These are phyloP conservation scores for Drosophila nigromelanica DNA, from an alignment of 1,140 invertebrate species.

Conservation along the genomic window DNA sequence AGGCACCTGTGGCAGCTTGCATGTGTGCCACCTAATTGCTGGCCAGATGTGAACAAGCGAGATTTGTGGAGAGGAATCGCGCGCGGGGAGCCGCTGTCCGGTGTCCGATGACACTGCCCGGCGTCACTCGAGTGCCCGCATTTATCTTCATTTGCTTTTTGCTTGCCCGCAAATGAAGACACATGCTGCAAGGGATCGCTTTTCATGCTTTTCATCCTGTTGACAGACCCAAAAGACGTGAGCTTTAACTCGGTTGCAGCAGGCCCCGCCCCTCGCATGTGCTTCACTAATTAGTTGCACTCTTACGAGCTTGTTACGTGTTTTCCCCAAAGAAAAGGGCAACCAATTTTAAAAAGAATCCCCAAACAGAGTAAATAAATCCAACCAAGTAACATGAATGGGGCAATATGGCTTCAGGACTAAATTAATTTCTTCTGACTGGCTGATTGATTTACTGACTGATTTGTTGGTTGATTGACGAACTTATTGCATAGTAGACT, in stretches of 20 bases:
- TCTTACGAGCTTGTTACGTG: neutral
- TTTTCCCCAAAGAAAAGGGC: neutral
- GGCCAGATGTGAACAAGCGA: slow-evolving; percentile 27
- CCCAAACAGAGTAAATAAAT: neutral
- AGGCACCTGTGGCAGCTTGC: slow-evolving; percentile 13
- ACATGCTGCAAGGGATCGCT: slow-evolving; percentile 40
- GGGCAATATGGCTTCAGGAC: neutral
- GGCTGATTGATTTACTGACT: too few species aligned
- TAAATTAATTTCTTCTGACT: neutral
- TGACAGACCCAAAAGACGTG: slow-evolving; percentile 7
- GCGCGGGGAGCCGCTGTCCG: too few species aligned
- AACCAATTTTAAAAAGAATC: neutral
- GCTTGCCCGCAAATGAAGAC: slow-evolving; percentile 57
- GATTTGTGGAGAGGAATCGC: slow-evolving; percentile 2
- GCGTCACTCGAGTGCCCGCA: slow-evolving; percentile 45
- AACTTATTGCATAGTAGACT: too few species aligned
- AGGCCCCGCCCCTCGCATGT: neutral
- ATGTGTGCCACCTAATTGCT: slow-evolving; percentile 52
- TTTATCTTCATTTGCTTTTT: slow-evolving; percentile 71
- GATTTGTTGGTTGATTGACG: too few species aligned
- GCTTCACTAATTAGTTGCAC: slow-evolving; percentile 25
- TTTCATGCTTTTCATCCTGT: slow-evolving; percentile 10
- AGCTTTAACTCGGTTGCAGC: too few species aligned
- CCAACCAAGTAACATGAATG: neutral
- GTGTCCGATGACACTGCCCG: slow-evolving; percentile 26